phyloP scores from a whole-genome alignment of 2,888 invertebrate species.

The Glaucopsyche alexis region DNA sequence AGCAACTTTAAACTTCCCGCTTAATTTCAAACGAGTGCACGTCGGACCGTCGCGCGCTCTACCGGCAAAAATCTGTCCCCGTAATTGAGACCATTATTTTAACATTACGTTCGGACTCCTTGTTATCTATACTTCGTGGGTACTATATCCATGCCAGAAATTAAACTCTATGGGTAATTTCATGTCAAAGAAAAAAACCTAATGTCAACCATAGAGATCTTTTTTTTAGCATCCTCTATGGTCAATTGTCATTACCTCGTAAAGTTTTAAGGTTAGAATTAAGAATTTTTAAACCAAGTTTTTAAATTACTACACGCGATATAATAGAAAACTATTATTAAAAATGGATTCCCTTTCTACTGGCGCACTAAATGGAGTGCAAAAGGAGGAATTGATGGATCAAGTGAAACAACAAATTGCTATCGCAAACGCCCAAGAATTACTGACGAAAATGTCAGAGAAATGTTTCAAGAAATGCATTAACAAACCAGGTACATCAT shows the following conservation, averaged over 20 bases:
- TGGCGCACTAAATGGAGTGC: slow-evolving; percentile 81
- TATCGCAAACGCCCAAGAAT: slow-evolving; percentile 95
- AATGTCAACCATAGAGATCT: too few species aligned
- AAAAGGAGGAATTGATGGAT: slow-evolving; percentile 94
- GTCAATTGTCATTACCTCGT: background rate
- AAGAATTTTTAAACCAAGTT: slow-evolving; percentile 7
- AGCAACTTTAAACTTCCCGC: too few species aligned
- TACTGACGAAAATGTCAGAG: slow-evolving; percentile 97
- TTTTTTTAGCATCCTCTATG: too few species aligned
- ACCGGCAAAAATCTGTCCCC: too few species aligned
- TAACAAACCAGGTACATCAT: slow-evolving; percentile 91
- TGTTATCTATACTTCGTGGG: too few species aligned
- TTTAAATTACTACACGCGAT: slow-evolving; percentile 31
- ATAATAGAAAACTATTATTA: slow-evolving; percentile 33
- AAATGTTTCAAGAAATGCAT: slow-evolving; percentile 98
- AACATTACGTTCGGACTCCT: too few species aligned
- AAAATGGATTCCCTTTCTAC: slow-evolving; percentile 81
- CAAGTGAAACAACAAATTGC: slow-evolving; percentile 97
- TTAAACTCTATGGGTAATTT: too few species aligned
- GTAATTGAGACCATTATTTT: too few species aligned
- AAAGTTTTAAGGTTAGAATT: slow-evolving; percentile 56
- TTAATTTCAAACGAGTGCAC: too few species aligned
- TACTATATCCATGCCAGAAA: too few species aligned
- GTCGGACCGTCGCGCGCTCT: too few species aligned
- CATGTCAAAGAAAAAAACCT: too few species aligned